Percentiles rank a stretch among this genome's conserved stretches.
phyloP scores from a whole-genome alignment of 2,797 vertebrate species.

The Mus minutoides region DNA sequence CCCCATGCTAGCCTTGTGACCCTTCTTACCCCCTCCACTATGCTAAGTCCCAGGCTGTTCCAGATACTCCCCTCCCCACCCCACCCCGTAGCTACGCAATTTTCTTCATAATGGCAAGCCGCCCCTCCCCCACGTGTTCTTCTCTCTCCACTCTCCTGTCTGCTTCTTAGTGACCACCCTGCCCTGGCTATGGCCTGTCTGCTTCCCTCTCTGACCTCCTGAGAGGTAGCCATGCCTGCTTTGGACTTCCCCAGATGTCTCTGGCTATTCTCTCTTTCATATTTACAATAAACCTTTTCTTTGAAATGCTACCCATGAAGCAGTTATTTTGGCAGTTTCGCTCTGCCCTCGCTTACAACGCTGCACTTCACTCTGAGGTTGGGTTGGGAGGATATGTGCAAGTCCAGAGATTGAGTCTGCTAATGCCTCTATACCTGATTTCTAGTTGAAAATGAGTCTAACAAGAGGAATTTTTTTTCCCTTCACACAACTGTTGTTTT shows the following conservation, averaged over 20 bases:
- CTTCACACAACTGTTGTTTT: not conserved
- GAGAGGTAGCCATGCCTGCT: too few relatives aligned
- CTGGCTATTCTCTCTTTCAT: not conserved
- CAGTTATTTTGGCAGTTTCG: not conserved
- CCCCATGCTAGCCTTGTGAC: not conserved
- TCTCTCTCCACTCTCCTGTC: not conserved
- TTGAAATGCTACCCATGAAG: not conserved
- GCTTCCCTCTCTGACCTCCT: not conserved
- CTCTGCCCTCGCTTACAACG: not conserved
- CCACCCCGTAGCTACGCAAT: not conserved
- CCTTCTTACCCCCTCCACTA: not conserved
- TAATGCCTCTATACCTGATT: not conserved
- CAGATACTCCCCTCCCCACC: not conserved
- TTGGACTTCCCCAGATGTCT: not conserved
- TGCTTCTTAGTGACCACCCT: not conserved
- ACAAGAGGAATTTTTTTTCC: not conserved
- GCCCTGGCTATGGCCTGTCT: not conserved
- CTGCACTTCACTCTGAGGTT: not conserved
- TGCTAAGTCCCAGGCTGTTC: not conserved
- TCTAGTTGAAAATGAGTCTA: conserved; percentile 23
- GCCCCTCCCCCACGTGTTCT: not conserved
- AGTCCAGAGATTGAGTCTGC: not conserved
- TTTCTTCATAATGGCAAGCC: not conserved
- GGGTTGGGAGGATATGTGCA: not conserved
- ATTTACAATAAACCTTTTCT: not conserved